A percentile compares a stretch with the other conserved stretches of the same genome.
Conservation (phyloP, 2,888 invertebrate species). For the Tupiocoris notatus region DNA sequence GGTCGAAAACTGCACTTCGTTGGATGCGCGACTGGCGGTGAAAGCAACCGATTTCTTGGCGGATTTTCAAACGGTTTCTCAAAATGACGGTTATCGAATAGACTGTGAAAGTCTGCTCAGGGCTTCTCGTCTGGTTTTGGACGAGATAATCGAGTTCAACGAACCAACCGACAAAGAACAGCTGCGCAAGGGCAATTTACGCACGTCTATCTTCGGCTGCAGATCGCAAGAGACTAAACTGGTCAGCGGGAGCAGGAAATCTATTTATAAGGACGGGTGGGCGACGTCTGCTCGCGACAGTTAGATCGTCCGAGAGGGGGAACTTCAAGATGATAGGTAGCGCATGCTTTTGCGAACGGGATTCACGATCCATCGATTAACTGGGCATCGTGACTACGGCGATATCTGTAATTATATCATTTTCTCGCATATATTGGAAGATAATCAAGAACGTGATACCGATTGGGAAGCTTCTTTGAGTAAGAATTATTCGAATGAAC, state of each 20-base stretch:
- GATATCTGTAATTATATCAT: no score
- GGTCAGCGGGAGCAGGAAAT: not conserved
- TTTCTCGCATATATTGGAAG: no score
- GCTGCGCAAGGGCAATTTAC: not conserved
- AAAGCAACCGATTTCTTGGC: not conserved
- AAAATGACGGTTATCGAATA: not conserved
- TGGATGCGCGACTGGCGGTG: not conserved
- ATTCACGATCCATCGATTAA: no score
- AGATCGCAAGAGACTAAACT: not conserved
- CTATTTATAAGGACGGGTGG: not conserved
- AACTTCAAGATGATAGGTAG: no score
- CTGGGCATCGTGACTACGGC: no score
- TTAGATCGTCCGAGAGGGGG: not conserved
- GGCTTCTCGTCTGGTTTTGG: not conserved
- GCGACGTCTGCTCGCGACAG: not conserved
- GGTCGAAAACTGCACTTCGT: not conserved
- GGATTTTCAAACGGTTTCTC: not conserved
- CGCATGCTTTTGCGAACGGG: no score
- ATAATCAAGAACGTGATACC: no score
- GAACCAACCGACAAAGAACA: slow-evolving; percentile 32
- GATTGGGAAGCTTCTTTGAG: no score
- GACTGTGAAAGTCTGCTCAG: not conserved
- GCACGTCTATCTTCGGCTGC: slow-evolving; percentile 21
- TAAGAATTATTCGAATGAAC: no score
- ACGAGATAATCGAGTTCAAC: slow-evolving; percentile 4